Conservation (phyloP, 2,888 invertebrate species). For the Lottia gigantea region DNA sequence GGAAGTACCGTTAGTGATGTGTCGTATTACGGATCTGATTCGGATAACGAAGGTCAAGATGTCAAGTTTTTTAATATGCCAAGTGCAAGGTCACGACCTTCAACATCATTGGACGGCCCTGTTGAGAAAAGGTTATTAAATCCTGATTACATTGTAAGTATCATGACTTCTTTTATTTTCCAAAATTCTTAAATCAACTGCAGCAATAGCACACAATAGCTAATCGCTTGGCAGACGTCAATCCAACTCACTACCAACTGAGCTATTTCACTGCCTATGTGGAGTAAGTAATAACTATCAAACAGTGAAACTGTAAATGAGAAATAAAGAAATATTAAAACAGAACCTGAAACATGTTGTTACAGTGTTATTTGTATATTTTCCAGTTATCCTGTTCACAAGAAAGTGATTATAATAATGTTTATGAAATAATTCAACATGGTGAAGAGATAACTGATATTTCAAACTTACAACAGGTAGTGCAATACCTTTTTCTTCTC, state of each 20-base stretch:
- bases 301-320: too few relatives aligned
- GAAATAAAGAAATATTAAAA: too few relatives aligned
- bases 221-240: too few relatives aligned
- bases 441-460: slow-evolving; percentile 46
- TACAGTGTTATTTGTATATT: background rate
- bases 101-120: background rate
- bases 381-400: slow-evolving; percentile 52
- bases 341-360: too few relatives aligned
- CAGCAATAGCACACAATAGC: too few relatives aligned
- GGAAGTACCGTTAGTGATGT: slow-evolving; percentile 1
- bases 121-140: slow-evolving; percentile 31
- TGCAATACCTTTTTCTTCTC: background rate
- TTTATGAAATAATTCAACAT: slow-evolving; percentile 57
- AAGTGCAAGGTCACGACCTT: background rate
- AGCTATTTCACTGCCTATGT: too few relatives aligned
- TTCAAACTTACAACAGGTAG: slow-evolving; percentile 53
- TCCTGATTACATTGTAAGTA: slow-evolving; percentile 42
- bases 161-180: background rate
- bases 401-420: slow-evolving; percentile 51
- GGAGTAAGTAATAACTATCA: too few relatives aligned
- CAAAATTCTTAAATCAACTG: too few relatives aligned
- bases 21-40: slow-evolving; percentile 8
- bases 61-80: slow-evolving; percentile 18
- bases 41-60: slow-evolving; percentile 17
- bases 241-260: too few relatives aligned